Evolutionary conservation across 2,888 invertebrate genomes (phyloP).

Genomic region (Bimastos eiseni): DNA sequence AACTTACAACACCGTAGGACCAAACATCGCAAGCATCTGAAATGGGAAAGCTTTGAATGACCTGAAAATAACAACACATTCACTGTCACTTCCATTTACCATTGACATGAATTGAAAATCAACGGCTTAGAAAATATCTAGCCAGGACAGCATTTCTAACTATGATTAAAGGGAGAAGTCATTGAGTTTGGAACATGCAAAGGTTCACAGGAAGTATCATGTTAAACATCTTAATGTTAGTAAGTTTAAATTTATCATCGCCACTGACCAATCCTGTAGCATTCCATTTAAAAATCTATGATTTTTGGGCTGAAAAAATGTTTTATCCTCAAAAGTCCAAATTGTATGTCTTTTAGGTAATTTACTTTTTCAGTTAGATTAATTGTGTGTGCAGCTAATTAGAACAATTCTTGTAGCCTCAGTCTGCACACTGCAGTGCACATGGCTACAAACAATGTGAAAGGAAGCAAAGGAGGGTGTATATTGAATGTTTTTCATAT

Average conservation of each 20-base stretch:
- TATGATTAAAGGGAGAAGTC: not conserved
- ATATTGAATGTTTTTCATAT: no score
- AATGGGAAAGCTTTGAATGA: slow-evolving; percentile 61
- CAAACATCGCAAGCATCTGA: slow-evolving; percentile 63
- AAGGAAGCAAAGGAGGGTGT: no score
- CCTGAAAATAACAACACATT: slow-evolving; percentile 47
- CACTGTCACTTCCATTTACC: not conserved
- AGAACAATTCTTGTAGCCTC: no score
- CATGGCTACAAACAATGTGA: no score
- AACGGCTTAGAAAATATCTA: not conserved
- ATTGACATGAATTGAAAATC: not conserved
- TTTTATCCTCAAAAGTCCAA: no score
- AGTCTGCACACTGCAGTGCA: no score
- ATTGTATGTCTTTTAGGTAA: no score
- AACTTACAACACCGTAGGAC: slow-evolving; percentile 63
- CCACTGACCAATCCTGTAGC: not conserved
- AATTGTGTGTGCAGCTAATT: no score
- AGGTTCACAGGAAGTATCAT: not conserved
- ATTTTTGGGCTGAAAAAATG: no score
- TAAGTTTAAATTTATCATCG: not conserved
- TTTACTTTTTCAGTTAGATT: no score
- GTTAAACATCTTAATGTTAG: no score
- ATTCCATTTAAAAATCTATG: no score
- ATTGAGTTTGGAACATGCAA: not conserved
- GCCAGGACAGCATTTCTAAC: not conserved